These are phyloP conservation scores for Amphiprion percula DNA, from an alignment of 2,113 vertebrate genomes.

Conservation along the genomic window DNA sequence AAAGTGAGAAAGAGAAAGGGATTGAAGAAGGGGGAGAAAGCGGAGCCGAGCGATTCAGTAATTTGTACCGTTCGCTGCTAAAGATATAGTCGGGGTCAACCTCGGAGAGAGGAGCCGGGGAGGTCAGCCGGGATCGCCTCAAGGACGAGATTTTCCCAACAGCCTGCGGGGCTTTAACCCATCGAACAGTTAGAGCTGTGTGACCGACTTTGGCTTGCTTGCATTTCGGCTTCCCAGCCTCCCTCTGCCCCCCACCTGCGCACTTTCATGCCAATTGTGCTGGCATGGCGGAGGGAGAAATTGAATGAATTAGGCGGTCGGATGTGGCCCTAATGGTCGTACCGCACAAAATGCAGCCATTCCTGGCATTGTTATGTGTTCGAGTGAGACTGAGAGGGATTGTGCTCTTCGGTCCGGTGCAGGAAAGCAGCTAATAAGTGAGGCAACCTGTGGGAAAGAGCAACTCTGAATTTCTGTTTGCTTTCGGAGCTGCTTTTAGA, in stretches of 20 bases:
- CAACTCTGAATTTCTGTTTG: conserved; percentile 14
- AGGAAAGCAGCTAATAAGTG: conserved; percentile 69
- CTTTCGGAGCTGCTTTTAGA: conserved; percentile 24
- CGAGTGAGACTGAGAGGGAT: conserved; percentile 70
- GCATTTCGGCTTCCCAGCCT: conserved; percentile 40
- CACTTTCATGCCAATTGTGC: conserved; percentile 65
- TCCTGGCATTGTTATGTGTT: conserved; percentile 73
- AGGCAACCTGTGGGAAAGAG: conserved; percentile 71
- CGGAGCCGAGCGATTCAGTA: conserved; percentile 66
- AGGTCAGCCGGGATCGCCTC: conserved; percentile 30
- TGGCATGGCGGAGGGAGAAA: conserved; percentile 68
- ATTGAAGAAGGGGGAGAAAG: conserved; percentile 43
- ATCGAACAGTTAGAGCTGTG: conserved; percentile 26
- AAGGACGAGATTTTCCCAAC: conserved; percentile 61
- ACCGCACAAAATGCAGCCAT: conserved; percentile 65
- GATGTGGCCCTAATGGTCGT: conserved; percentile 72
- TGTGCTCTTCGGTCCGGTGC: conserved; percentile 57
- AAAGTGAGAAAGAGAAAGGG: conserved; percentile 63
- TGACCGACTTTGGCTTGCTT: conserved; percentile 41
- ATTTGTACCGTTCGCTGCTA: conserved; percentile 68
- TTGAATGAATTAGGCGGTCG: conserved; percentile 67
- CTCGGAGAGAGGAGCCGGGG: conserved; percentile 37
- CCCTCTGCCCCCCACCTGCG: conserved; percentile 50
- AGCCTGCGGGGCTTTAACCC: conserved; percentile 47
- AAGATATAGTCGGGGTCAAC: conserved; percentile 63